Conservation (phyloP, 2,888 invertebrate species). For the Chymomyza fuscimana region DNA sequence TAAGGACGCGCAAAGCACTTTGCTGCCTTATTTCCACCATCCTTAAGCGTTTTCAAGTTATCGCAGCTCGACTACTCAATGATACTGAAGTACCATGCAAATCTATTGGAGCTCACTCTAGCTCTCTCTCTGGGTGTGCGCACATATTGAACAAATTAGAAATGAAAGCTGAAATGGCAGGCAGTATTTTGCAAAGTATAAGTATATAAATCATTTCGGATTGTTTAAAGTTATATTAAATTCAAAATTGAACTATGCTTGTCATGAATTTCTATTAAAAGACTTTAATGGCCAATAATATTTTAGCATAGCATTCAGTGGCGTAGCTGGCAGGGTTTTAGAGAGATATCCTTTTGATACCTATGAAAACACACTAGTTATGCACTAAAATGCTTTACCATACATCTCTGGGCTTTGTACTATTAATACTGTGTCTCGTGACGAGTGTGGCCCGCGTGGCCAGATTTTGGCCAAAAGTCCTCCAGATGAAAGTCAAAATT, state of each 20-base stretch:
- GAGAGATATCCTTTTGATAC: too few relatives aligned
- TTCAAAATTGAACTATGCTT: background rate
- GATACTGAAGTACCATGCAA: background rate
- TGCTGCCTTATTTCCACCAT: conserved; percentile 5
- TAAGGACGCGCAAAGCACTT: conserved; percentile 17
- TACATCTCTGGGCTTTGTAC: too few relatives aligned
- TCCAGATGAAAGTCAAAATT: too few relatives aligned
- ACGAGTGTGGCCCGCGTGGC: too few relatives aligned
- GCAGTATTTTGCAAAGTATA: background rate
- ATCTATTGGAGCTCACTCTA: background rate
- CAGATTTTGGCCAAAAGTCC: too few relatives aligned
- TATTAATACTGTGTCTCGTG: too few relatives aligned
- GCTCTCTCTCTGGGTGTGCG: background rate
- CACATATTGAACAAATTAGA: conserved; percentile 5
- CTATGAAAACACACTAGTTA: too few relatives aligned
- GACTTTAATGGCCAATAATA: too few relatives aligned
- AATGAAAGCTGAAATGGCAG: background rate
- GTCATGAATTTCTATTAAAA: background rate
- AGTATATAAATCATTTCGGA: background rate
- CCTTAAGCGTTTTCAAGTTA: conserved; percentile 1
- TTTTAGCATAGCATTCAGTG: too few relatives aligned
- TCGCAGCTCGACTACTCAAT: background rate
- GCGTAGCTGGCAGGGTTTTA: too few relatives aligned
- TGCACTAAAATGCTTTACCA: too few relatives aligned
- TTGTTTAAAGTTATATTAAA: background rate